These are phyloP conservation scores for Cetoscarus ocellatus DNA, from an alignment of 2,797 vertebrate species.

Conservation along the genomic window DNA sequence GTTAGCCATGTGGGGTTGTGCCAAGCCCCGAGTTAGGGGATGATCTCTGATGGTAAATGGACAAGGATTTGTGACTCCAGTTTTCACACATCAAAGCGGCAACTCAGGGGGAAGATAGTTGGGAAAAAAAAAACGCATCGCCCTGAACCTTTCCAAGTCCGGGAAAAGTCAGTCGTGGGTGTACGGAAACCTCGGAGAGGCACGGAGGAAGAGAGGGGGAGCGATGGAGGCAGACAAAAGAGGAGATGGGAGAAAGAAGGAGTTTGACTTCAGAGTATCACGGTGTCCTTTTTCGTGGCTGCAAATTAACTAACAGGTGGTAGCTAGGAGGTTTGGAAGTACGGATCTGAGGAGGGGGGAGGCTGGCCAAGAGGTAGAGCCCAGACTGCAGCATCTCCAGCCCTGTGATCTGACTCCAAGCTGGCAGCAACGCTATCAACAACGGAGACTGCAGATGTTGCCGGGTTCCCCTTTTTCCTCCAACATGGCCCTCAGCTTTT, in stretches of 20 bases:
- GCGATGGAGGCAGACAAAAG: conserved; percentile 18
- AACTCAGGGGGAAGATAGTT: conserved; percentile 65
- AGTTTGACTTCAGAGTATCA: conserved; percentile 79
- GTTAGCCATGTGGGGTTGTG: conserved; percentile 75
- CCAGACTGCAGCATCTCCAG: conserved; percentile 81
- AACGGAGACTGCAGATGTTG: conserved; percentile 89
- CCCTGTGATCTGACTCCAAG: conserved; percentile 88
- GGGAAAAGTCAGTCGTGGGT: conserved; percentile 66
- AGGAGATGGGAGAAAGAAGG: conserved; percentile 35
- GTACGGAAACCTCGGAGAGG: conserved; percentile 49
- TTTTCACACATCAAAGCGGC: conserved; percentile 81
- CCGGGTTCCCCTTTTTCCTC: conserved; percentile 83
- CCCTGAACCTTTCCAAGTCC: conserved; percentile 76
- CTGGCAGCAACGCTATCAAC: conserved; percentile 87
- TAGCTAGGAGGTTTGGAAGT: conserved; percentile 87
- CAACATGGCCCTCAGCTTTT: conserved; percentile 85
- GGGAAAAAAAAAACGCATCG: conserved; percentile 30
- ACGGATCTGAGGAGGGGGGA: conserved; percentile 79
- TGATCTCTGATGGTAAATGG: conserved; percentile 81
- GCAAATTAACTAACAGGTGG: conserved; percentile 88
- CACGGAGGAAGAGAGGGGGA: conserved; percentile 43
- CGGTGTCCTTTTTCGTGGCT: conserved; percentile 80
- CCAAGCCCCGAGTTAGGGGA: conserved; percentile 75
- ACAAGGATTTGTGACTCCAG: conserved; percentile 80
- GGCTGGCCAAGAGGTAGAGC: conserved; percentile 86